A percentile compares a stretch with the other conserved stretches of the same genome.
Conservation (phyloP, 2,888 invertebrate genomes). For the Tipula vernalis region DNA sequence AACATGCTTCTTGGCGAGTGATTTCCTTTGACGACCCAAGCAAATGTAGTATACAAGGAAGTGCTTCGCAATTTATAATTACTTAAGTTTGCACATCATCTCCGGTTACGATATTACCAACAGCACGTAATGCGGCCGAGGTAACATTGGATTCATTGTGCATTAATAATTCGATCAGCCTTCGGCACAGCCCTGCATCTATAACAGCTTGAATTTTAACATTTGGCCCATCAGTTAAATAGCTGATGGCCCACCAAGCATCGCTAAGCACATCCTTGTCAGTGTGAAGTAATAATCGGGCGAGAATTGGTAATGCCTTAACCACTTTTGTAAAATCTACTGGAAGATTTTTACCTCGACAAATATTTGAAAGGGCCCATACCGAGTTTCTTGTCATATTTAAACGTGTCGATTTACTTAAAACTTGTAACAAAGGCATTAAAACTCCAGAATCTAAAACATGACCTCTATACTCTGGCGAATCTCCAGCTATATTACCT, state of each 20-base stretch:
- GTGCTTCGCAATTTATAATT: conserved; percentile 79
- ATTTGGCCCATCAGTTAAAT: conserved; percentile 91
- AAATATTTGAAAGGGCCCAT: conserved; percentile 95
- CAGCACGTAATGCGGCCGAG: conserved; percentile 88
- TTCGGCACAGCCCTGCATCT: conserved; percentile 84
- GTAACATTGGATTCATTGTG: conserved; percentile 72
- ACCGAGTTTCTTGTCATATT: conserved; percentile 95
- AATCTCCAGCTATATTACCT: conserved; percentile 95
- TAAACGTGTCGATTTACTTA: conserved; percentile 66
- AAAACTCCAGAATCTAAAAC: conserved; percentile 77
- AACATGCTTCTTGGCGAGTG: conserved; percentile 89
- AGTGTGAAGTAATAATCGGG: conserved; percentile 71
- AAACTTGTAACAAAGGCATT: conserved; percentile 69
- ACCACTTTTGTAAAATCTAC: conserved; percentile 62
- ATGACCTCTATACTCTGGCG: conserved; percentile 82
- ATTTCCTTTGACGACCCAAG: conserved; percentile 66
- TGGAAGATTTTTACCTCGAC: conserved; percentile 93
- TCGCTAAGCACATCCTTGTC: conserved; percentile 87
- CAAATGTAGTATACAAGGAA: conserved; percentile 71
- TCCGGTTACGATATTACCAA: conserved; percentile 95
- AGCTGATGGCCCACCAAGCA: conserved; percentile 94
- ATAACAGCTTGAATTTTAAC: conserved; percentile 97
- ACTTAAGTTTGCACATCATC: conserved; percentile 94
- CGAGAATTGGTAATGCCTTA: conserved; percentile 73
- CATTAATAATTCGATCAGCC: conserved; percentile 50